Percentiles rank a stretch among this genome's conserved stretches.
Conservation (phyloP, 2,888 invertebrate species). For the Clunio marinus region DNA sequence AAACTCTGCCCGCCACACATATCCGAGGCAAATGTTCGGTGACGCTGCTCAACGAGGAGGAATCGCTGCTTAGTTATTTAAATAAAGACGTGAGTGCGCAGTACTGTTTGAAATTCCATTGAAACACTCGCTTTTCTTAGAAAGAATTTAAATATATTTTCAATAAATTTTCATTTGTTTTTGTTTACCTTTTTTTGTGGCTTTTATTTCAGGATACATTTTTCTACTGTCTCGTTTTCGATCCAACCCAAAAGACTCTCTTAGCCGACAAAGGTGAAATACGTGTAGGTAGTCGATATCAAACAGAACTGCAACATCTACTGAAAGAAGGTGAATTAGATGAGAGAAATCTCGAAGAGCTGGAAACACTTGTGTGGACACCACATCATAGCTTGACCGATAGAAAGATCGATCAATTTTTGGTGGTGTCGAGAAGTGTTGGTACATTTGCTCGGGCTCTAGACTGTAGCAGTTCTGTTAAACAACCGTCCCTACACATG, state of each 20-base stretch:
- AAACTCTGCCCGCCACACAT: slow-evolving; percentile 97
- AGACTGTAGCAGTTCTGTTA: slow-evolving; percentile 96
- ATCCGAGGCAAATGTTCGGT: slow-evolving; percentile 99
- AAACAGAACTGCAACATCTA: slow-evolving; percentile 85
- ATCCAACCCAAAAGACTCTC: slow-evolving; percentile 97
- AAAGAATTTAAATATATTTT: slow-evolving; percentile 3
- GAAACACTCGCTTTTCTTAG: slow-evolving; percentile 11
- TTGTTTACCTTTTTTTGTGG: too few species aligned
- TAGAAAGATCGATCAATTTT: slow-evolving; percentile 97
- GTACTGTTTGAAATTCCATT: slow-evolving; percentile 40
- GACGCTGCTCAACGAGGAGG: slow-evolving; percentile 97
- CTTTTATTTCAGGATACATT: slow-evolving; percentile 95
- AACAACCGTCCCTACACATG: slow-evolving; percentile 98
- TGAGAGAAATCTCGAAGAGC: slow-evolving; percentile 65
- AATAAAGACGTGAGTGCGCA: slow-evolving; percentile 79
- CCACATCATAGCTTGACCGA: slow-evolving; percentile 87
- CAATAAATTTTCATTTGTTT: background rate
- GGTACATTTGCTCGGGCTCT: slow-evolving; percentile 98
- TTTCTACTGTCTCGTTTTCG: slow-evolving; percentile 99
- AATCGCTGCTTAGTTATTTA: slow-evolving; percentile 92
- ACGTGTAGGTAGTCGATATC: slow-evolving; percentile 87
- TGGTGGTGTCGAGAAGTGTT: slow-evolving; percentile 89
- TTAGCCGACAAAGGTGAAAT: slow-evolving; percentile 98
- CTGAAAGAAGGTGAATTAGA: slow-evolving; percentile 66
- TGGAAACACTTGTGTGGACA: slow-evolving; percentile 93